Evolutionary conservation across 2,888 invertebrate genomes (phyloP), one percentile per base, ranked within the genome.

Genomic region (Spialia ferax): DNA sequence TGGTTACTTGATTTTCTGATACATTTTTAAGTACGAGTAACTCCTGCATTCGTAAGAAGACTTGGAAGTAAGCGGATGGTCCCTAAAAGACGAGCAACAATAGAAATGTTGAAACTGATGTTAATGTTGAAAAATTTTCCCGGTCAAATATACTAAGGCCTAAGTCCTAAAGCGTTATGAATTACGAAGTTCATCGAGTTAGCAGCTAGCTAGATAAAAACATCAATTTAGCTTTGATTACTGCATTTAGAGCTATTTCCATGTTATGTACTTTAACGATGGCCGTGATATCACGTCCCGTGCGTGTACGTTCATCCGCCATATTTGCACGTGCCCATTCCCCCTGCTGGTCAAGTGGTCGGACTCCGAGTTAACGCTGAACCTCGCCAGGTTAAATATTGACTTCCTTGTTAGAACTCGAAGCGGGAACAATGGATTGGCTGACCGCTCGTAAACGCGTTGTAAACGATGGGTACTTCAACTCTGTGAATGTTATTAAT

Each of bases 321-420:
- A 69, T 74, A 73, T 74, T 75, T 73, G 74, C 68, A 70, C 75
- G 70, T 75, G 71, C 70, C 75, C 68, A 71, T 77, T 76, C 72
- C 71, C 73, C 80, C 77, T 75, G 74, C 72, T 70, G 75, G 79
- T 75, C 75, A 80, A 81, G 82, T 84, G 79, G 79, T 82, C 76
- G 79, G n/a, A n/a, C n/a, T 29, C 29, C 29, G 78, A 77, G 84
- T 83, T 80, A 82, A 79, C 79, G 75, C 77, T 73, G 76, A 71
- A 67, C 71, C 71, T 71, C 72, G 74, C 80, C 83, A 77, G 79
- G 84, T 80, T 86, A 89, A 92, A 92, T 88, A 89, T 91, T 91
- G 80, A 88, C 92, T 93, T 93, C 93, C 93, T 92, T 87, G 90
- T 93, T 91, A 91, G 85, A 79, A 76, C 77, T 69, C 79, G 77